These are phyloP conservation scores for Propithecus perrieri DNA, from an alignment of 2,797 vertebrate species.

Conservation along the genomic window DNA sequence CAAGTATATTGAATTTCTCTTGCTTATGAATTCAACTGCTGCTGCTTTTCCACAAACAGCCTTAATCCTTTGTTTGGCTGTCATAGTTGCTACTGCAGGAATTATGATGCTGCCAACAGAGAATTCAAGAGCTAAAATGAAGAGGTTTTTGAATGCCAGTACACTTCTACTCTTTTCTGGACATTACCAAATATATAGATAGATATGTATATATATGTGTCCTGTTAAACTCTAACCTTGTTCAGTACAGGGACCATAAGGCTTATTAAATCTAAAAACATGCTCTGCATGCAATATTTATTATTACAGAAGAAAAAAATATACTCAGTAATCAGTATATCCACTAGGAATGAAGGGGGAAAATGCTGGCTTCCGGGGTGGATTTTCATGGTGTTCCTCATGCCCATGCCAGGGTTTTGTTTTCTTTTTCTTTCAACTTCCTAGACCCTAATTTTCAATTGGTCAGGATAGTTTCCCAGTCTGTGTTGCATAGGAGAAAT, in stretches of 20 bases:
- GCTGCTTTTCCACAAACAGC: constrained; percentile 26
- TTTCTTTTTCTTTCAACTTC: not conserved
- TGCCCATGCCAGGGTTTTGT: not conserved
- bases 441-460: not conserved
- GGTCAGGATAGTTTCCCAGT: not conserved
- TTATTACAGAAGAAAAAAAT: not conserved
- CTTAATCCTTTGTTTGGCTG: constrained; percentile 59
- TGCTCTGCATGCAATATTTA: not conserved
- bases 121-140: constrained; percentile 43
- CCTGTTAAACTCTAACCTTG: not conserved
- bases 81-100: not conserved
- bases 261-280: constrained; percentile 20
- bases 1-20: constrained; percentile 55
- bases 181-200: not conserved
- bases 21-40: constrained; percentile 58
- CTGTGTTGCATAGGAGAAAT: not conserved
- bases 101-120: not conserved
- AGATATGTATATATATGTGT: not conserved
- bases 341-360: not conserved
- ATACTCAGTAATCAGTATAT: not conserved
- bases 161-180: not conserved
- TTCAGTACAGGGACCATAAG: not conserved
- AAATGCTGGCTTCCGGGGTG: not conserved
- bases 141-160: constrained; percentile 11
- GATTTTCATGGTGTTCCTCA: not conserved